Percentiles rank a stretch among this genome's conserved stretches.
Evolutionary conservation across 2,797 vertebrate genomes (phyloP).

Genomic region (Heterohyrax brucei): DNA sequence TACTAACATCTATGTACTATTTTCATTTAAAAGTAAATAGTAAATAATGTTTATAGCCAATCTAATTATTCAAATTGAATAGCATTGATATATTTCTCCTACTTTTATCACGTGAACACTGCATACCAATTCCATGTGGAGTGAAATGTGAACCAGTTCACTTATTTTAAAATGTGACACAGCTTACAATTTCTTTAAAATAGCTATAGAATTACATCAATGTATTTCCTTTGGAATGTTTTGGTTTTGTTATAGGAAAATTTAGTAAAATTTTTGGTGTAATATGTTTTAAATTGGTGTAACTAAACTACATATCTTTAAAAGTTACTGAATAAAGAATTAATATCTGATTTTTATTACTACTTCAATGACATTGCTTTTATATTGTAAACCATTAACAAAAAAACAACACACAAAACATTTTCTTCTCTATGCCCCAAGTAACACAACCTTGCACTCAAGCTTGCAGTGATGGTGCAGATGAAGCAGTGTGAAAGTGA

Average conservation of each 20-base stretch:
- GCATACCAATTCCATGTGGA: not conserved
- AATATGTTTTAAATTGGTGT: not conserved
- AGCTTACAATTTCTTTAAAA: slow-evolving; percentile 43
- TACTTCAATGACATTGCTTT: not conserved
- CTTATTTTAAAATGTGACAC: not conserved
- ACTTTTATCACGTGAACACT: slow-evolving; percentile 31
- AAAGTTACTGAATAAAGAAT: not conserved
- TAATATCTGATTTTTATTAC: slow-evolving; percentile 21
- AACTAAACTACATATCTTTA: not conserved
- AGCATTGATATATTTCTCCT: slow-evolving; percentile 20
- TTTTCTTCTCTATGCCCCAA: not conserved
- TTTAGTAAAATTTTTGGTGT: not conserved
- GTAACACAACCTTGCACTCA: not conserved
- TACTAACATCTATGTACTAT: not conserved
- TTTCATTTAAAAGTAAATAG: slow-evolving; percentile 61
- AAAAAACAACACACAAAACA: not conserved
- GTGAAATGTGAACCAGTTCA: not conserved
- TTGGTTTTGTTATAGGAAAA: not conserved
- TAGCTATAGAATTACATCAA: slow-evolving; percentile 30
- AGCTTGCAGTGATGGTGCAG: not conserved
- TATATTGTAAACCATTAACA: not conserved
- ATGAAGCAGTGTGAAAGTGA: not conserved
- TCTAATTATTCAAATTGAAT: slow-evolving; percentile 69
- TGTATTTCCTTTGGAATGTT: not conserved
- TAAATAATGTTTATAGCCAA: slow-evolving; percentile 46